Evolutionary conservation across 2,888 invertebrate species (phyloP), one percentile per base, ranked within the genome.

Genomic region (Hoplodrina ambigua): DNA sequence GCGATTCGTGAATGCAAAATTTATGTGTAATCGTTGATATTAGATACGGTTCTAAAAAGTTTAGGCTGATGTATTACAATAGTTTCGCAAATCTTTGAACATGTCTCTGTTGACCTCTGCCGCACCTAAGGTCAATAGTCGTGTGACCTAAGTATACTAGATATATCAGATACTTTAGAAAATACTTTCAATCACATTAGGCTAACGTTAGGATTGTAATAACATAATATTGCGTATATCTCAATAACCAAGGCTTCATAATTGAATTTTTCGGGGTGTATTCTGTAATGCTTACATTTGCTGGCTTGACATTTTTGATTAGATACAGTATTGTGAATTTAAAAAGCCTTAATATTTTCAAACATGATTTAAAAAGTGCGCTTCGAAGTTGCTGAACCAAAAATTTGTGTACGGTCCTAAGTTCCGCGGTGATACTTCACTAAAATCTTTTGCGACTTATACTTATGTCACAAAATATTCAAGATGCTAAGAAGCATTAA

Each of bases 61-160:
- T 65, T 50, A 17, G 13, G 1, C 13, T 7, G 44, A 66, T 75
- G 19, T 56, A 56, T n/a, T 52, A 25, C 41, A 46, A 30, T n/a
- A 15, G 13, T 49, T 49, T 61, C 49, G 52, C 17, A 58, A 54
- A 62, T 55, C 37, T 37, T 19, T 52, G 11, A 55, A 37, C 20
- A 13, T 25, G 54, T 8, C 17, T 52, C 2, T 25, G 58, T 74
- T 59, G 41, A 62, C 79, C 74, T 62, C 19, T 49, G 54, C 46
- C 2, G 2, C 17, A 15, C 3, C 46, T 60, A 20, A 64, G 75
- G 63, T 77, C 61, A 64, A 75, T 33, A 75, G 54, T 44, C 25
- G 20, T 58, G 4, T 55, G 54, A 77, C 80, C 63, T 80, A 6
- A 46, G 46, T 46, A 46, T 13, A 56, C 41, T 11, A 30, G 17